phyloP scores from a whole-genome alignment of 1,140 invertebrate species.

The Meloidogyne hapla region DNA sequence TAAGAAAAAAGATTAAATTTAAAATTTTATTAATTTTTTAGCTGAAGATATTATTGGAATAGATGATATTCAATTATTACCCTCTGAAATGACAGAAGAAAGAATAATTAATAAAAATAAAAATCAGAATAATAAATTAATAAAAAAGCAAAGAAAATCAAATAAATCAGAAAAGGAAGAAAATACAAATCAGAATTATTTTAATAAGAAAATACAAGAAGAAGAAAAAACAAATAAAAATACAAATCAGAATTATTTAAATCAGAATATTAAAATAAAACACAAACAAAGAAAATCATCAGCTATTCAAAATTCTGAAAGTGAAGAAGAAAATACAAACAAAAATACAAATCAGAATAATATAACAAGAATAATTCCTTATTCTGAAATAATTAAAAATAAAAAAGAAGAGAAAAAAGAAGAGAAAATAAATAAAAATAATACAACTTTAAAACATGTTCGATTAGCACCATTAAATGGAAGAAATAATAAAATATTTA shows the following conservation, averaged over 20 bases:
- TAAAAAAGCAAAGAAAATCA: not conserved
- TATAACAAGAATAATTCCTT: not conserved
- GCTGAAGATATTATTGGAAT: constrained; percentile 37
- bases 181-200: not conserved
- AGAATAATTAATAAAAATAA: not conserved
- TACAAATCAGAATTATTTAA: not conserved
- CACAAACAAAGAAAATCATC: too few relatives aligned
- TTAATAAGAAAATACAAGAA: not conserved
- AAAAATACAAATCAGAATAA: too few relatives aligned
- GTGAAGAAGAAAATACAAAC: not conserved
- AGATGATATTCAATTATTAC: constrained; percentile 32
- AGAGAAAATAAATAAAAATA: not conserved
- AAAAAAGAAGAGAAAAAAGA: not conserved
- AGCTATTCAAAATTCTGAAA: not conserved
- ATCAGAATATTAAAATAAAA: too few relatives aligned
- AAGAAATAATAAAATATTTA: not conserved
- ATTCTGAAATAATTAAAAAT: constrained; percentile 4
- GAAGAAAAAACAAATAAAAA: not conserved
- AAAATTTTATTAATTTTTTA: not conserved
- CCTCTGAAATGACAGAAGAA: not conserved
- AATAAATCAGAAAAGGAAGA: not conserved
- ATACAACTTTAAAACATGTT: not conserved
- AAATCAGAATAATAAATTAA: too few relatives aligned
- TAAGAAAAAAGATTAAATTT: not conserved
- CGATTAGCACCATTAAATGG: not conserved